These are phyloP conservation scores for Grammomys surdaster DNA, from an alignment of 2,113 vertebrate genomes.

Conservation along the genomic window DNA sequence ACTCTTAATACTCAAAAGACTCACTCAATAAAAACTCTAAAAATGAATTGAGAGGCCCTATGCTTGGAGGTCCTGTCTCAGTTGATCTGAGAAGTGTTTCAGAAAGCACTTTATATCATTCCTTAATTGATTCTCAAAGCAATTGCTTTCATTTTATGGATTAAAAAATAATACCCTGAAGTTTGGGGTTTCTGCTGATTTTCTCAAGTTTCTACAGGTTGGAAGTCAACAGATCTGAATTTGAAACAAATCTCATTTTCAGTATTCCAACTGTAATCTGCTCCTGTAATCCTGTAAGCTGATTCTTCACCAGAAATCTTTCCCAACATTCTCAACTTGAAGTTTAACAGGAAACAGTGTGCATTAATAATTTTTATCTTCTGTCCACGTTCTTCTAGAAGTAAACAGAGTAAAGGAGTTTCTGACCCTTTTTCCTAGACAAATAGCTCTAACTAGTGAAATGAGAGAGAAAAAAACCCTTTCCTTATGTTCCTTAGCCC, in stretches of 20 bases:
- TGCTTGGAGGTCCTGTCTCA: constrained; percentile 10
- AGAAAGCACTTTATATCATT: neutral
- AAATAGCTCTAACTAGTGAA: constrained; percentile 27
- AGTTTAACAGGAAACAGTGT: constrained; percentile 44
- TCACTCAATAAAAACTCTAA: neutral
- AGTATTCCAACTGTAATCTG: constrained; percentile 33
- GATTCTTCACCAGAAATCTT: constrained; percentile 35
- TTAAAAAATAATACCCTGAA: constrained; percentile 9
- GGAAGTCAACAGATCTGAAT: neutral
- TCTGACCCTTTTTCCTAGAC: constrained; percentile 7
- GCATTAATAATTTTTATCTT: neutral
- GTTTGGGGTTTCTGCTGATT: neutral
- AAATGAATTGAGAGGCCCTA: neutral
- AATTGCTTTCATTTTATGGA: constrained; percentile 11
- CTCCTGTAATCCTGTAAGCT: neutral
- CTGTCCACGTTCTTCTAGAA: constrained; percentile 21
- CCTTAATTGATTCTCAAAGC: constrained; percentile 59
- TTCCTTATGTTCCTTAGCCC: constrained; percentile 2
- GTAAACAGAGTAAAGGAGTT: constrained; percentile 24
- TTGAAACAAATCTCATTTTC: constrained; percentile 10
- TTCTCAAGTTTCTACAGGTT: neutral
- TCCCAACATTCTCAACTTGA: constrained; percentile 36
- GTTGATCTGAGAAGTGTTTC: neutral
- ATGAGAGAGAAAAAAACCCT: neutral
- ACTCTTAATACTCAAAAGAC: constrained; percentile 21